Base-by-base conservation (phyloP, 2,888 invertebrate genomes). In the Neoaliturus tenellus region DNA sequence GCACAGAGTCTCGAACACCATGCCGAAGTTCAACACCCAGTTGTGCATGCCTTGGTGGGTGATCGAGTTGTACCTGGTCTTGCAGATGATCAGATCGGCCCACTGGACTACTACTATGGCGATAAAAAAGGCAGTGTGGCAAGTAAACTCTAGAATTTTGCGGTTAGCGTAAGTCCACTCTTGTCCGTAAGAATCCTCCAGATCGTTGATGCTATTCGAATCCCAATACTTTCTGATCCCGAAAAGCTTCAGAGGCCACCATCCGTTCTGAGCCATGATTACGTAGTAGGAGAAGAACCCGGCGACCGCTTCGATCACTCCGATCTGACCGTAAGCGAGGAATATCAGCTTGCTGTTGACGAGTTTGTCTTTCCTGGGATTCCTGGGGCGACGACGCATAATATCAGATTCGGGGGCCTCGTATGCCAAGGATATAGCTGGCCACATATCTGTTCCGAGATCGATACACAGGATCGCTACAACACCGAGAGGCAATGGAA, bases 311-410 rank as follows among this genome's bases (percentile, higher is more conserved):
- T 97, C 97, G 87, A 97, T 96, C 90, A 97, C 92, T 80, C 97
- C 97, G 86, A 97, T 94, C 91, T 97, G 97, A 85, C 95, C 95
- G 90, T 97, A 97, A 0, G 97, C 94, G 93, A 97, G 95, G 88
- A 93, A 95, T 88, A 97, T 94, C 87, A 97, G 90, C 88, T 92
- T 90, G 71, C 85, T 90, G 87, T 92, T 93, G 51, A 93, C 92
- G 80, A 93, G 90, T 88, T 92, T 92, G 88, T 93, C 92, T 62
- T 89, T 90, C 84, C 89, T 86, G 3, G 92, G 91, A 87, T 92
- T 88, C 87, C 92, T 90, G 17, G 92, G 92, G 84, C 90, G 89
- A 85, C 92, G 89, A 86, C 92, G 92, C 95, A 96, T 96, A 85
- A 96, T 95, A 88, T 96, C 96, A 75, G 93, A 93, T 89, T 96